Evolutionary conservation across 2,113 vertebrate species (phyloP), one percentile per base, ranked within the genome.

Genomic region (Procavia capensis): DNA sequence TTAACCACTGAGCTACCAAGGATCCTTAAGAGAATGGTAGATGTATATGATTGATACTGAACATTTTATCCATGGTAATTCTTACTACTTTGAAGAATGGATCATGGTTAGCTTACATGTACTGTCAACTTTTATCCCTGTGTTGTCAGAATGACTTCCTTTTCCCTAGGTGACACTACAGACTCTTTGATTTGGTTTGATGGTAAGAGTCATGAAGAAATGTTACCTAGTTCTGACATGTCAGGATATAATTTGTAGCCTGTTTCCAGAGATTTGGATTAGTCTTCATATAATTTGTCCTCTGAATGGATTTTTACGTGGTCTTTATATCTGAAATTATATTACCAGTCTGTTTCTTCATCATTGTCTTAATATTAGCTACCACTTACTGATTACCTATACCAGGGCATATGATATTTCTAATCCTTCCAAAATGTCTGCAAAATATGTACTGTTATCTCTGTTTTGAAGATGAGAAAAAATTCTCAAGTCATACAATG

Each of bases 71-170:
- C 20, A n/a, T 61, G 85, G 64, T 41, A 4, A 39, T 54, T 66
- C 70, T 66, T 10, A 4, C 72, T 1, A 24, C 74, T 50, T 0
- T n/a, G 10, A 6, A 25, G 54, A 39, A 47, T 16, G 43, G 34
- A 22, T 9, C 0, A 17, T 1, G 31, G 25, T 31, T 29, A 4
- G 6, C 27, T 61, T 41, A 7, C 39, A n/a, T 54, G 50, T 5
- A 45, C 9, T 4, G 10, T n/a, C n/a, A 1, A 29, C 43, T 61
- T 74, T 41, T 41, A 4, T 16, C 39, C n/a, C 54, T 10, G 0
- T 1, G 24, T 24, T 2, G 68, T 36, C 63, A 39, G 3, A 41
- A 31, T 17, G 57, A 24, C 45, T 43, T 79, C n/a, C 64, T 76
- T 74, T 79, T 24, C 85, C 54, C 11, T 47, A 5, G 13, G 9